Evolutionary conservation across 1,140 invertebrate species (phyloP).

Genomic region (Aphis gossypii): DNA sequence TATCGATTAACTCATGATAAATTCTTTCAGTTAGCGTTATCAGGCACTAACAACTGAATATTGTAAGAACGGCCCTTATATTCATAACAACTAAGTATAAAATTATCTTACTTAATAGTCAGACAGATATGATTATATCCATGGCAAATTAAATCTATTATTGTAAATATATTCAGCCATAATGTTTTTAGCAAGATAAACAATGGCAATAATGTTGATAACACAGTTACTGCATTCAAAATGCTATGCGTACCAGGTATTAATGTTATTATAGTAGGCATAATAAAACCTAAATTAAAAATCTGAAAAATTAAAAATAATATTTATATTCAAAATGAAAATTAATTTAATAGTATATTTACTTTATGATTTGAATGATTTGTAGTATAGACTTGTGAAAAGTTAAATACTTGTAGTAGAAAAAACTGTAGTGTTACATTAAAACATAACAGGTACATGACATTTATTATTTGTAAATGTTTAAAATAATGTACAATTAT

Average conservation of each 20-base stretch:
- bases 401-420: constrained; percentile 74
- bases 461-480: constrained; percentile 16
- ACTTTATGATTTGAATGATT: constrained; percentile 69
- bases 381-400: constrained; percentile 65
- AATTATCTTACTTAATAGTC: constrained; percentile 67
- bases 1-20: no score
- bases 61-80: no score
- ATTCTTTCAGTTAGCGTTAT: no score
- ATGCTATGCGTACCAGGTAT: constrained; percentile 72
- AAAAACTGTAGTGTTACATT: constrained; percentile 76
- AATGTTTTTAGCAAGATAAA: constrained; percentile 75
- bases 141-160: constrained; percentile 74
- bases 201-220: constrained; percentile 75
- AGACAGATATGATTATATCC: constrained; percentile 75
- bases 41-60: no score
- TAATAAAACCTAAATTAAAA: constrained; percentile 74
- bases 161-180: constrained; percentile 72
- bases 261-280: constrained; percentile 74
- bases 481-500: constrained; percentile 63
- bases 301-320: constrained; percentile 69
- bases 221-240: constrained; percentile 73
- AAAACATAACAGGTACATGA: constrained; percentile 67
- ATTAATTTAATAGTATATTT: constrained; percentile 64
- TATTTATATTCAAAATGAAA: not conserved
- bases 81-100: not conserved